These are phyloP conservation scores for Hyperoodon ampullatus DNA, from an alignment of 2,113 vertebrate genomes.

Conservation along the genomic window DNA sequence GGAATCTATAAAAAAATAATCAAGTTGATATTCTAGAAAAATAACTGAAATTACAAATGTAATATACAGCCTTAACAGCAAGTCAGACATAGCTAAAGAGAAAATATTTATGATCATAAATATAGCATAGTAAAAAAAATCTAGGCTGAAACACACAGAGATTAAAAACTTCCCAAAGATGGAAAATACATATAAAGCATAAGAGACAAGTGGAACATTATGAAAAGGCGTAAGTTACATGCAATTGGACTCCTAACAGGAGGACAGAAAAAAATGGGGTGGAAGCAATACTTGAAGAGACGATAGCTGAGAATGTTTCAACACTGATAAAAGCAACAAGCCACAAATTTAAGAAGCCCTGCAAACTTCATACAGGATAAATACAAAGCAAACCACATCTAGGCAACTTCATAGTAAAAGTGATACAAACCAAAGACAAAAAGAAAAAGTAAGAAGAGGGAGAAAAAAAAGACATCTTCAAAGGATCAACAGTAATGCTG, in stretches of 20 bases:
- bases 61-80: not conserved
- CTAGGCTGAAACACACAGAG: not conserved
- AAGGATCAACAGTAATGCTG: not conserved
- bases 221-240: not conserved
- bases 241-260: not conserved
- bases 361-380: not conserved
- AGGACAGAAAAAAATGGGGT: not conserved
- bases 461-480: not conserved
- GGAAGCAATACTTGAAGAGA: not conserved
- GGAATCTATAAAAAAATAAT: not conserved
- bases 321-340: not conserved
- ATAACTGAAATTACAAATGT: constrained; percentile 20
- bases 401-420: not conserved
- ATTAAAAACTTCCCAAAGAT: not conserved
- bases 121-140: not conserved
- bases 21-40: not conserved
- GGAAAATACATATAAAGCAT: not conserved
- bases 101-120: not conserved
- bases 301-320: not conserved
- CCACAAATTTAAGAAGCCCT: not conserved
- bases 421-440: not conserved
- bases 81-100: not conserved
- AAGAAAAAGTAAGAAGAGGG: not conserved
- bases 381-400: not conserved
- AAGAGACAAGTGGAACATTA: not conserved